These are phyloP conservation scores for Alcedo atthis DNA, from an alignment of 2,797 vertebrate species.

Conservation along the genomic window DNA sequence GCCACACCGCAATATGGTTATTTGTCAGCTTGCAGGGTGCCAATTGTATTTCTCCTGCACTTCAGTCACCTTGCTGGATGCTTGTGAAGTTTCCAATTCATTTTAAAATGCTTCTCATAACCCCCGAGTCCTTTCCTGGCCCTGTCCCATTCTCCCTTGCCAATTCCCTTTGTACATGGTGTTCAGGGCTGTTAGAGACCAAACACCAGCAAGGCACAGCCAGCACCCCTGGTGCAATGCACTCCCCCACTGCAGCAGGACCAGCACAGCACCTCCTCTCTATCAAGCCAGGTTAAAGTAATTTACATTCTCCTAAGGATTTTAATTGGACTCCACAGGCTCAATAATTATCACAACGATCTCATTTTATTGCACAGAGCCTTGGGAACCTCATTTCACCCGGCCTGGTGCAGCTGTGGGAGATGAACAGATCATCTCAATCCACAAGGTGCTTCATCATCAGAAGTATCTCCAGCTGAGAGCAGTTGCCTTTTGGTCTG, in stretches of 20 bases:
- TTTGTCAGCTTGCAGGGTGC: accelerated
- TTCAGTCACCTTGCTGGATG: not conserved
- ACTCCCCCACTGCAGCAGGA: accelerated
- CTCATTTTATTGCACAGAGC: not conserved
- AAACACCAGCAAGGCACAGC: not conserved
- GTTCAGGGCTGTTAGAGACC: not conserved
- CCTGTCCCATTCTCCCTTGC: not conserved
- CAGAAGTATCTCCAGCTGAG: accelerated
- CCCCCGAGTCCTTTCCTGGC: not conserved
- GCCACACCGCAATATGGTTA: not conserved
- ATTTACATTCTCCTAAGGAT: not conserved
- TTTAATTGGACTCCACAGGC: not conserved
- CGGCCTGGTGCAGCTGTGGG: not conserved
- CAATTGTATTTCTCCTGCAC: accelerated
- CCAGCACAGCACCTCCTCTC: not conserved
- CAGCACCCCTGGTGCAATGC: not conserved
- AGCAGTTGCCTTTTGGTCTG: not conserved
- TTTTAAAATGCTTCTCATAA: not conserved
- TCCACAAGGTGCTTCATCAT: not conserved
- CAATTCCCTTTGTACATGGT: accelerated
- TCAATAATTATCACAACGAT: not conserved
- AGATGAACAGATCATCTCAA: not conserved
- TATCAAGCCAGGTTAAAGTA: not conserved
- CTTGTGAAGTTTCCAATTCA: not conserved
- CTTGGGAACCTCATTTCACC: not conserved